Base-by-base conservation (phyloP, 2,797 vertebrate genomes). In the Melanotaenia nigrans region DNA sequence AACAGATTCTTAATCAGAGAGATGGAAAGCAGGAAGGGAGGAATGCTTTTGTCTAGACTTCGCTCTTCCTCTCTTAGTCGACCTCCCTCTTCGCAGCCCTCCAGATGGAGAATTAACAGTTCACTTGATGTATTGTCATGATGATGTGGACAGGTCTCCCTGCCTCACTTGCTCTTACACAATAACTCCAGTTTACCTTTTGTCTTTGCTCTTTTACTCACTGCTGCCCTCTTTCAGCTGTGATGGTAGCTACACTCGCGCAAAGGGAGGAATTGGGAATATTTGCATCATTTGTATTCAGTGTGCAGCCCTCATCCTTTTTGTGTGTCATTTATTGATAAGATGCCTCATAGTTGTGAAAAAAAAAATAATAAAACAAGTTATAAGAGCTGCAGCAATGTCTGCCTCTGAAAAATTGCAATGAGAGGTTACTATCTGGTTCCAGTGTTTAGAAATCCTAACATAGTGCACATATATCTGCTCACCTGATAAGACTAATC, bases 51-150 rank as follows among this genome's bases (percentile, higher is more conserved):
- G 87, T 88, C 86, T 87, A 90, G 85, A 90, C 90, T 56, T 78
- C 35, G 55, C 58, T 82, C 81, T 78, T 71, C 77, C 73, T 78
- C 62, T 63, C 58, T 18, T 33, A 25, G 60, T 68, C 5, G 36
- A 20, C 66, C 66, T 65, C 69, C 67, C 7, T 62, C 66, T 53
- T 18, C 7, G 33, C 68, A 81, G 77, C 67, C 33, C 56, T 82
- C 83, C 85, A 88, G 85, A 85, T 76, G 83, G 77, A 74, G 81
- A 77, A 78, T 87, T 85, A 89, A 87, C 86, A 79, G 78, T 79
- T 88, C 69, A 83, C 75, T 73, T 78, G 81, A 81, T 25, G 30
- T 76, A 68, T 73, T 82, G 76, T 86, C 36, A 65, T 74, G 69
- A 75, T 82, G 76, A 83, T 86, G 77, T 84, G 73, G 74, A 81